These are phyloP conservation scores for Illadopsis cleaveri DNA, from an alignment of 2,113 vertebrate species.

Conservation along the genomic window DNA sequence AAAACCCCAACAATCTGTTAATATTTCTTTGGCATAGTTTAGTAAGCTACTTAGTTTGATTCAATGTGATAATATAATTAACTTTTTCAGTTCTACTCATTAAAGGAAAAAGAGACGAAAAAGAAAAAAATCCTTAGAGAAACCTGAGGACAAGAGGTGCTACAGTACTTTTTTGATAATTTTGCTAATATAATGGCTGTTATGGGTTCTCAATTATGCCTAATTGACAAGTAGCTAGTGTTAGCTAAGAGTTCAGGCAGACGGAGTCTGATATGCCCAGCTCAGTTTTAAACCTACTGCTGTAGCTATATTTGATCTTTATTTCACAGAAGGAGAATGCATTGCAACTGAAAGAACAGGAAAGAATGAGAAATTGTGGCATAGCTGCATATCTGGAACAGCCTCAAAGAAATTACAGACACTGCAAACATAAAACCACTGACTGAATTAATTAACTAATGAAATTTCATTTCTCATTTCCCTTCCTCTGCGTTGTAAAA, in stretches of 20 bases:
- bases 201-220: not conserved
- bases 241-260: not conserved
- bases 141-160: not conserved
- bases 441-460: slow-evolving; percentile 34
- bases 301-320: not conserved
- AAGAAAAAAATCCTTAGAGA: not conserved
- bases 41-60: not conserved
- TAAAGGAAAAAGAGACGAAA: not conserved
- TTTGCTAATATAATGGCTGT: not conserved
- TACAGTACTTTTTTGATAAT: not conserved
- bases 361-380: not conserved
- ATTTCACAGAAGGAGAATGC: not conserved
- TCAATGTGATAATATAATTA: not conserved
- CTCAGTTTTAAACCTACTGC: not conserved
- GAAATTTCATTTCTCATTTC: slow-evolving; percentile 25
- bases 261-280: not conserved
- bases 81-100: not conserved
- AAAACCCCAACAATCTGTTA: not conserved
- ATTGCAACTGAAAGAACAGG: not conserved
- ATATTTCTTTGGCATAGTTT: not conserved
- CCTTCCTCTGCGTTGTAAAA: not conserved
- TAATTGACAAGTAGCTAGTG: not conserved
- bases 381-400: not conserved
- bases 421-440: slow-evolving; percentile 9
- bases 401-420: not conserved